A percentile compares a stretch with the other conserved stretches of the same genome.
Evolutionary conservation across 2,888 invertebrate species (phyloP).

Genomic region (Poecilobothrus nobilitatus): DNA sequence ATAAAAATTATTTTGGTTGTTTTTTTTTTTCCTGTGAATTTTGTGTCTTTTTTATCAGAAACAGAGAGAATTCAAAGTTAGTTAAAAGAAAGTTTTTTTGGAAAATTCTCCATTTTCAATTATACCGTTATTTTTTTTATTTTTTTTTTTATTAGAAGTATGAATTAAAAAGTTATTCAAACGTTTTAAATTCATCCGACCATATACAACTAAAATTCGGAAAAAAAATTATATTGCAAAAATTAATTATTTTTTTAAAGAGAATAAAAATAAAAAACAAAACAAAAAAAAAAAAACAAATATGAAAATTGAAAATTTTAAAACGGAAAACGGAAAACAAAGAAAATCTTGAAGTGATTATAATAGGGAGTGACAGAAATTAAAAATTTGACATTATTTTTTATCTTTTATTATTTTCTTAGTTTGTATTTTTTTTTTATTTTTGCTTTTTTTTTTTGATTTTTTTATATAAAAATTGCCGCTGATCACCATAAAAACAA

Average conservation of each 20-base stretch:
- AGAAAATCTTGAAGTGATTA: too few species aligned
- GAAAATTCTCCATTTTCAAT: background rate
- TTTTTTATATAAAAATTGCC: too few species aligned
- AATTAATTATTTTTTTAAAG: background rate
- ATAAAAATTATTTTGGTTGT: too few species aligned
- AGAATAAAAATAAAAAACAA: background rate
- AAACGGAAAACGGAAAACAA: background rate
- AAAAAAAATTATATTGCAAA: background rate
- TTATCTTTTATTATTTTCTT: too few species aligned
- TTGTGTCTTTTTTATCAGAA: too few species aligned
- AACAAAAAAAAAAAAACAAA: background rate
- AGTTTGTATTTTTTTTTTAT: too few species aligned
- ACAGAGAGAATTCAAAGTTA: background rate
- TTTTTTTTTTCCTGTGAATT: too few species aligned
- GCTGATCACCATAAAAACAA: too few species aligned
- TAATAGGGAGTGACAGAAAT: too few species aligned
- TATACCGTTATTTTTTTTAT: background rate
- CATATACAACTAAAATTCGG: background rate
- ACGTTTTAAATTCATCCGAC: conserved; percentile 1
- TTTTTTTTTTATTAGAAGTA: background rate
- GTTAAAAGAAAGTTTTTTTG: background rate
- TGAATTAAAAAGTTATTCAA: background rate
- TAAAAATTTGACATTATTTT: too few species aligned
- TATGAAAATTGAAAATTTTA: background rate
- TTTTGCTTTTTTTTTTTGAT: too few species aligned